A percentile compares a stretch with the other conserved stretches of the same genome.
Conservation (phyloP, 2,797 vertebrate species). For the Cryptoblepharus egeriae region DNA sequence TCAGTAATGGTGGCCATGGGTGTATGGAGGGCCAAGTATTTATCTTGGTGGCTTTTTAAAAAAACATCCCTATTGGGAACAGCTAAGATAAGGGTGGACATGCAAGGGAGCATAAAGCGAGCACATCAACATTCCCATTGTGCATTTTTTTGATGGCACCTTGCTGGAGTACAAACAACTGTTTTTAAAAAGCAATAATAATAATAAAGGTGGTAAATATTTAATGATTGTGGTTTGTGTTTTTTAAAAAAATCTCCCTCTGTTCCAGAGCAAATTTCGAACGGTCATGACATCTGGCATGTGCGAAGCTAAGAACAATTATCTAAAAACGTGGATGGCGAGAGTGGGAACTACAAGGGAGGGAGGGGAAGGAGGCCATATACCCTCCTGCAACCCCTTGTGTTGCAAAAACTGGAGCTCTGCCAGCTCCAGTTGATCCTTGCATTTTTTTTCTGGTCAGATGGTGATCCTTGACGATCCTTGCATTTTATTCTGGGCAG, state of each 20-base stretch:
- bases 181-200: conserved; percentile 18
- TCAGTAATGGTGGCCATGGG: background rate
- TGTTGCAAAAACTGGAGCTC: background rate
- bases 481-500: too few species aligned
- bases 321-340: accelerated
- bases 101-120: too few species aligned
- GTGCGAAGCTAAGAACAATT: background rate
- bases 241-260: conserved; percentile 30
- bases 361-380: background rate
- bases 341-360: accelerated
- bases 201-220: conserved; percentile 68
- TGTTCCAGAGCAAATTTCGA: conserved; percentile 46
- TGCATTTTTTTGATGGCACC: conserved; percentile 3
- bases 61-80: accelerated
- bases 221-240: conserved; percentile 53
- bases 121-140: too few species aligned
- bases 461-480: too few species aligned
- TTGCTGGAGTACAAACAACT: conserved; percentile 21
- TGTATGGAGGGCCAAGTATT: background rate
- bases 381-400: background rate
- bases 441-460: too few species aligned
- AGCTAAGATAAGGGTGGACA: conserved; percentile 1
- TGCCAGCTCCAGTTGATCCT: too few species aligned
- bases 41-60: conserved; percentile 13
- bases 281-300: conserved; percentile 28